Evolutionary conservation across 2,888 invertebrate species (phyloP), one percentile per base, ranked within the genome.

Genomic region (Protonemura montana): DNA sequence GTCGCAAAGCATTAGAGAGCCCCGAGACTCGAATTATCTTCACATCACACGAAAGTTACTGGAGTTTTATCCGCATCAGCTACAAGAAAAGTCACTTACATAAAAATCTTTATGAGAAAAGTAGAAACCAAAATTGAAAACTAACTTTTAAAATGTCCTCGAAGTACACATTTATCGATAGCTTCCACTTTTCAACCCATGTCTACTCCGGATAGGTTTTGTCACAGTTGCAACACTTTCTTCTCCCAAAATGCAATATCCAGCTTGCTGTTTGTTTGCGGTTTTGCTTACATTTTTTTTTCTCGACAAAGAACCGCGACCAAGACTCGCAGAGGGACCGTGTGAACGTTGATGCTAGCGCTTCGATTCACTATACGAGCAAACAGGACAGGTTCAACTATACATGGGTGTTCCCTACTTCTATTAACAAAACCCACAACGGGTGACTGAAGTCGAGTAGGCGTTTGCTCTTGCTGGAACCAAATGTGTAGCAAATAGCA

Each of bases 401-500:
- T 59, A 81, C 5, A 81, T 81, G 81, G 81, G 81, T 81, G 81
- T 81, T 81, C 28, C 81, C 81, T 3, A 81, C 81, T 81, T 28
- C 81, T 81, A 81, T 81, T 81, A 30, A 81, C 81, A 28, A 81
- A 81, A 81, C 81, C 81, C 81, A 81, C 81, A 81, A 81, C 21
- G 81, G 81, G 30, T 30, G 81, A 81, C 81, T 2, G 29, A 81
- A 13, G 13, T n/a, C 16, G 81, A 81, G 81, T 81, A 81, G 81
- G 81, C 81, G 81, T 81, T 81, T 29, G 30, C 29, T 78, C 10
- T 78, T 26, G 59, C 13, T 21, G 21, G 3, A 3, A 59, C 59
- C 59, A 59, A 59, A 59, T 59, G 59, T 59, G 59, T 59, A 59
- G 59, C 59, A 59, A 3, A 59, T 1, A 59, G 59, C 59, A 13